These are phyloP conservation scores for Drosophila dives DNA, from an alignment of 2,888 invertebrate genomes.

Conservation along the genomic window DNA sequence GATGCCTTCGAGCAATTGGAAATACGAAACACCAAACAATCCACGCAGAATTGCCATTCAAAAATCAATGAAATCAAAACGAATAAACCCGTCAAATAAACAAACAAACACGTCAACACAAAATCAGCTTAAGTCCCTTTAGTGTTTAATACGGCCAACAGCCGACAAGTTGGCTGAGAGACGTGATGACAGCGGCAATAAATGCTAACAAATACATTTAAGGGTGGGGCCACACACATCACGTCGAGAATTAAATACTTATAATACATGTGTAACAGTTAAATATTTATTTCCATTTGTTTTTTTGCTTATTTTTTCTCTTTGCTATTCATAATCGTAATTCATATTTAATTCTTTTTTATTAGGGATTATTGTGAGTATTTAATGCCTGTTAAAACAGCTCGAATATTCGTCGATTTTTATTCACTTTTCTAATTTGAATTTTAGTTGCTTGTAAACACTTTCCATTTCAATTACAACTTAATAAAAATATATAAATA, in stretches of 20 bases:
- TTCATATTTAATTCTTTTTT: background rate
- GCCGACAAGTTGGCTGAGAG: constrained; percentile 24
- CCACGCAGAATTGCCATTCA: constrained; percentile 47
- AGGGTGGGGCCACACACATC: background rate
- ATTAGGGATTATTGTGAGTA: background rate
- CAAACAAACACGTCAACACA: constrained; percentile 29
- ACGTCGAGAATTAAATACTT: background rate
- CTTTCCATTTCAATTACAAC: background rate
- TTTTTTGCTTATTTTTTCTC: background rate
- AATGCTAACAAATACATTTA: background rate
- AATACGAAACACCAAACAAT: constrained; percentile 19
- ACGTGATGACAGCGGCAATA: constrained; percentile 11
- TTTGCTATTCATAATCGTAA: background rate
- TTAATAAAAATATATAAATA: too few relatives aligned
- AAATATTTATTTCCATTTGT: background rate
- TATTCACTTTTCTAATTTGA: background rate
- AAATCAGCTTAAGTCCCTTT: constrained; percentile 58
- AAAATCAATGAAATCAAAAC: constrained; percentile 58
- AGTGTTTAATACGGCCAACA: constrained; percentile 46
- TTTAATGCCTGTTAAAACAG: background rate
- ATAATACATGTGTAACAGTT: background rate
- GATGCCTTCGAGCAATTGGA: constrained; percentile 60
- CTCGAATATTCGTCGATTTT: background rate
- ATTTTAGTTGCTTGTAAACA: background rate
- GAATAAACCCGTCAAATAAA: constrained; percentile 41